Base-by-base conservation (phyloP, 2,888 invertebrate genomes). In the Griposia aprilina region DNA sequence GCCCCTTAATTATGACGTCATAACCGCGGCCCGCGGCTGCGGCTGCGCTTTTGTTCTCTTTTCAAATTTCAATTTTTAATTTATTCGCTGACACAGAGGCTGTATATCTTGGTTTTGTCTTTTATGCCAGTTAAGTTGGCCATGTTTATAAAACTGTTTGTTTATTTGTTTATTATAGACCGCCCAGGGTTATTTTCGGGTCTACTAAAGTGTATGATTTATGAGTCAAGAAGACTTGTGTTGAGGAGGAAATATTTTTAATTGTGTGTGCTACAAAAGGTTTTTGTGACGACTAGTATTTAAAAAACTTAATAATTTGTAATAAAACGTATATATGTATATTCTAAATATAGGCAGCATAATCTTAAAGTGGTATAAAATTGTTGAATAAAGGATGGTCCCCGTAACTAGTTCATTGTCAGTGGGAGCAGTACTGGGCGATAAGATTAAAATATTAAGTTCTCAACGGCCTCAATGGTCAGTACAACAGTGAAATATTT, bases 1-100 rank as follows among this genome's bases (percentile, higher is more conserved):
- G 91, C 85, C 92, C 95, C 91, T 94, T 94, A 94, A 95, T 96
- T 95, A 95, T 96, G 96, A 96, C 95, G 94, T 95, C 95, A 96
- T 94, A 92, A 89, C 91, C 84, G 87, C 87, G 90, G 91, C 89
- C 83, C 85, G 93, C 90, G 89, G 89, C 82, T 50, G 76, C 66
- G 74, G 76, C 57, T 50, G 81, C 86, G 82, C 88, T 87, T 87
- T 88, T 90, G 90, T 91, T 93, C 92, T 87, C 93, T 93, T 94
- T 94, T 92, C 88, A 91, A 93, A 91, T 90, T 85, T 90, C 86
- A 85, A 87, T 91, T 91, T 92, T 93, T 93, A 91, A 93, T 93
- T 94, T 94, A 94, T 94, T 93, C 90, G 91, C 93, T 92, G 93
- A 93, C 93, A 92, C 90, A 92, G 89, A 92, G 92, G 91, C 88